Conservation (phyloP, 2,888 invertebrate species). For the Ophion obscuratus region DNA sequence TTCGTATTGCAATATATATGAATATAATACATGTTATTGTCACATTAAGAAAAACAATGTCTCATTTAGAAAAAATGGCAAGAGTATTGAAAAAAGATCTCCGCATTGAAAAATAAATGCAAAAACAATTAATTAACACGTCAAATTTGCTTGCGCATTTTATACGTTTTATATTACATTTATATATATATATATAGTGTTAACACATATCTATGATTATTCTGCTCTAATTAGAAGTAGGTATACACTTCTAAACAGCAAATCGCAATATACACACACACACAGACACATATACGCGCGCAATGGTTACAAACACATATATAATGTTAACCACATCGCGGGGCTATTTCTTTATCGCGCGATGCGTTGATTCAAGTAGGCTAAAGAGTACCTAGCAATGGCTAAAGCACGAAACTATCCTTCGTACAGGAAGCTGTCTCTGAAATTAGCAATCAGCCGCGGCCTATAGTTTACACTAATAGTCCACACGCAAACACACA, state of each 20-base stretch:
- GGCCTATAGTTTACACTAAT: too few relatives aligned
- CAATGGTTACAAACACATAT: neutral
- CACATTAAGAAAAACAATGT: too few relatives aligned
- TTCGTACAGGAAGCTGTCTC: slow-evolving; percentile 58
- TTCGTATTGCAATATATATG: too few relatives aligned
- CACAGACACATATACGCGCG: neutral
- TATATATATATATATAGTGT: too few relatives aligned
- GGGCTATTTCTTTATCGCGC: slow-evolving; percentile 2
- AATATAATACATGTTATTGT: too few relatives aligned
- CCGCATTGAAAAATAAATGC: too few relatives aligned
- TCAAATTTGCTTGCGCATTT: too few relatives aligned
- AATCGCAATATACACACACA: neutral
- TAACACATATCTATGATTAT: neutral
- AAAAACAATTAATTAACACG: too few relatives aligned
- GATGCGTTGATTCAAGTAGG: slow-evolving; percentile 2
- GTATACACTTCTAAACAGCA: neutral
- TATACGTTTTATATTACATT: too few relatives aligned
- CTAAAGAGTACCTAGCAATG: slow-evolving; percentile 47
- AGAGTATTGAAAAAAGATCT: too few relatives aligned
- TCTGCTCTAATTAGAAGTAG: neutral
- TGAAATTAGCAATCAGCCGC: slow-evolving; percentile 52
- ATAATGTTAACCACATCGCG: slow-evolving; percentile 10
- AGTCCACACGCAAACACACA: neutral
- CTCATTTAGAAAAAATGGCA: too few relatives aligned
- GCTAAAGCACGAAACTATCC: slow-evolving; percentile 62